Evolutionary conservation across 2,113 vertebrate species (phyloP), one percentile per base, ranked within the genome.

Genomic region (Osmerus eperlanus): DNA sequence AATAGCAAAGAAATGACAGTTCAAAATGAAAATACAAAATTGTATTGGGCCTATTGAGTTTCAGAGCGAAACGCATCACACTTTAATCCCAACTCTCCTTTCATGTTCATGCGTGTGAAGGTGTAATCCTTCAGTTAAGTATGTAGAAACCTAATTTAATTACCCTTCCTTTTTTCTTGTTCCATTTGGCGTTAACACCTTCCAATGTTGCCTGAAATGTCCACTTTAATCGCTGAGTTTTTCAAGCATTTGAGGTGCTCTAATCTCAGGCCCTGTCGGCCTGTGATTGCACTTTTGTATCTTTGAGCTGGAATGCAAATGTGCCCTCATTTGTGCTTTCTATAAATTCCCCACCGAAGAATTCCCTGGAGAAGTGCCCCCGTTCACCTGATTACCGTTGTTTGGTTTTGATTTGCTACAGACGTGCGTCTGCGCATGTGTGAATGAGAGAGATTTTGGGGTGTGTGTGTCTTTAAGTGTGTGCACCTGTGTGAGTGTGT

Each of bases 261-360:
- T 94, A 92, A 95, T 93, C 91, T 89, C 86, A 77, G 86, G 71
- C 74, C 88, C 85, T 77, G 85, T 85, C 86, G 77, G 85, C 78
- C 87, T 92, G 90, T 91, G 92, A 93, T 92, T 91, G 89, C 90
- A 89, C 89, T 89, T 90, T 83, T 75, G 79, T 91, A 90, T 93
- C 75, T 92, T 84, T 91, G 90, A 92, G 90, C 91, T 91, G 87
- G 92, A 91, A 94, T 92, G 90, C 86, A 92, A 90, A 94, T 91
- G 88, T 90, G 78, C 78, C 73, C 74, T 72, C 78, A 80, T 68
- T 75, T 79, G 63, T 75, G 60, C 72, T 80, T 85, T 82, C 51
- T 5, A 11, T 70, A 71, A 63, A 55, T 58, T 65, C 71, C 73
- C 74, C 68, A 7, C 28, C 77, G 69, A 29, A 32, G 16, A 36